A percentile compares a stretch with the other conserved stretches of the same genome.
These are phyloP conservation scores for Dolichomitus sp. DNA, from an alignment of 2,888 invertebrate genomes.

Conservation along the genomic window DNA sequence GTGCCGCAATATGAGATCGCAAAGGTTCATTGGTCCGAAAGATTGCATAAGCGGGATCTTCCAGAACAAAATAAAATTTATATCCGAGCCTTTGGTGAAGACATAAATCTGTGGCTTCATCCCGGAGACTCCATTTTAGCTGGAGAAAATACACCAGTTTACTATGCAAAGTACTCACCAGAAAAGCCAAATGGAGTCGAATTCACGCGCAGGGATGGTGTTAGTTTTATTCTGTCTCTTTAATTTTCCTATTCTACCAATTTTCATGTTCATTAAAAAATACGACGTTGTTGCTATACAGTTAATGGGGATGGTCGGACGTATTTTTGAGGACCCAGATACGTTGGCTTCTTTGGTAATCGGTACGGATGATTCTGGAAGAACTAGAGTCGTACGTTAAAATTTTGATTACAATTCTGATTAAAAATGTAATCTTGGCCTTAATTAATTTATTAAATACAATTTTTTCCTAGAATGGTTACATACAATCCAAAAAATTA, in stretches of 20 bases:
- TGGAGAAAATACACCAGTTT: conserved; percentile 53
- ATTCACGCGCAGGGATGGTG: not conserved
- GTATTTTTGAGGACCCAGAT: conserved; percentile 30
- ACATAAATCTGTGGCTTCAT: conserved; percentile 59
- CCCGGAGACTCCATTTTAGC: conserved; percentile 49
- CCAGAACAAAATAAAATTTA: conserved; percentile 16
- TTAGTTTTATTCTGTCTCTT: conserved; percentile 10
- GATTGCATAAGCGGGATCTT: conserved; percentile 41
- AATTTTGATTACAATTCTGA: not conserved
- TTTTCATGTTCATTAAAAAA: not conserved
- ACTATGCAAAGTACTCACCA: not conserved
- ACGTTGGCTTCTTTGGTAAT: conserved; percentile 44
- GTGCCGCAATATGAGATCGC: conserved; percentile 58
- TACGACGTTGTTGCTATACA: not conserved
- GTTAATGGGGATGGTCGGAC: conserved; percentile 31
- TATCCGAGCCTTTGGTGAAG: conserved; percentile 52
- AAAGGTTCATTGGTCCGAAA: conserved; percentile 32
- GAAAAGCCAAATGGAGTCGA: not conserved
- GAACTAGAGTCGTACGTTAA: conserved; percentile 32
- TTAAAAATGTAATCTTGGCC: not conserved
- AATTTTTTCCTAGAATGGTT: conserved; percentile 49
- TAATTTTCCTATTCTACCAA: not conserved
- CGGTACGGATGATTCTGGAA: conserved; percentile 8
- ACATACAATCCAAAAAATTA: conserved; percentile 22
- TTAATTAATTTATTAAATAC: not conserved